phyloP scores from a whole-genome alignment of 2,797 vertebrate genomes.

The Crypturellus tataupa region DNA sequence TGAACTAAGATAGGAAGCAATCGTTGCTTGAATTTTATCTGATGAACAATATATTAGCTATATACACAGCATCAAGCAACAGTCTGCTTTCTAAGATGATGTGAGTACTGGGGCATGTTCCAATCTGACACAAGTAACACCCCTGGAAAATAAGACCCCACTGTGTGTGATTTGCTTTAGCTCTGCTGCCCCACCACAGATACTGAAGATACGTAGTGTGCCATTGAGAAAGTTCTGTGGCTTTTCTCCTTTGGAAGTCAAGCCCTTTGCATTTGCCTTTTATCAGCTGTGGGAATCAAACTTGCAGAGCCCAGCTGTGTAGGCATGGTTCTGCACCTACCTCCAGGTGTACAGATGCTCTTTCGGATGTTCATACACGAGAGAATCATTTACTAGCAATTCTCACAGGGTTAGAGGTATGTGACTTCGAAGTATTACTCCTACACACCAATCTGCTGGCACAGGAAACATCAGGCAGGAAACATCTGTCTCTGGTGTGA shows the following conservation, averaged over 20 bases:
- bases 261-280: background rate
- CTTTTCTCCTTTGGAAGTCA: conserved; percentile 54
- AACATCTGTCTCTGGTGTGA: background rate
- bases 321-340: conserved; percentile 20
- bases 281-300: conserved; percentile 66
- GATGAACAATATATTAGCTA: background rate
- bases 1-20: background rate
- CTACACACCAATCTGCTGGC: background rate
- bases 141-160: background rate
- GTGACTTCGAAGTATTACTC: background rate
- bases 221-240: background rate
- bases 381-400: conserved; percentile 7
- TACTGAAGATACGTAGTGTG: background rate
- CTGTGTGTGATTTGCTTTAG: background rate
- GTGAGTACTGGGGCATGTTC: background rate
- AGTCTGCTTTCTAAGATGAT: background rate
- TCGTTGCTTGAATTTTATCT: background rate
- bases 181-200: conserved; percentile 17
- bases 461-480: background rate
- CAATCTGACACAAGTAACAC: background rate
- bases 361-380: background rate
- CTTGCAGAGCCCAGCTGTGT: conserved; percentile 64
- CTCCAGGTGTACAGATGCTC: conserved; percentile 10
- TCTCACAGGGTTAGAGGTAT: background rate
- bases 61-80: conserved; percentile 22